Evolutionary conservation across 2,797 vertebrate species (phyloP), one percentile per base, ranked within the genome.

Genomic region (Characodon lateralis): DNA sequence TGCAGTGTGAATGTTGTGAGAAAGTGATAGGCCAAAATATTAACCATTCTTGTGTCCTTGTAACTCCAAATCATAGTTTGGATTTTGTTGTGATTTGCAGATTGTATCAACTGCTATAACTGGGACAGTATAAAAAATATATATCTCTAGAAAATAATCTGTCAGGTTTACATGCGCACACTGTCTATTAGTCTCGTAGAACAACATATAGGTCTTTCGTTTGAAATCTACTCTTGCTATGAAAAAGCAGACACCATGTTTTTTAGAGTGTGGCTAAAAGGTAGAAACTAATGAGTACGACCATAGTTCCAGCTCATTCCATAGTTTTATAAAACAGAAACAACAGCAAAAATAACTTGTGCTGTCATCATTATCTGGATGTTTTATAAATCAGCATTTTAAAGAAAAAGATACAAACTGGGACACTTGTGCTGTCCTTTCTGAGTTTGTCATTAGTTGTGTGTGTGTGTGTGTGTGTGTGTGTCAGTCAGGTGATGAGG

Each of bases 401-500:
- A 9, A 39, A 39, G 39, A 65, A 65, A 65, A 39, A 9, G 31
- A 22, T 5, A 22, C 16, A 53, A 53, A 53, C 8, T 5, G 18
- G 8, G 18, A 0, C 77, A 76, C 76, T 75, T 6, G 50, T 83
- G 77, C 9, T 73, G 51, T 78, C 75, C 76, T 73, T 82, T 84
- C 76, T 78, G 71, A 82, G 73, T 76, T 74, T 28, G 55, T 78
- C 1, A 31, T 58, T 69, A 28, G 39, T 71, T 24, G 51, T n/a
- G 51, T 35, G 70, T 58, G 50, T 51, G 70, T 72, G 75, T 80
- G 68, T 68, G 68, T 43, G 77, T 79, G 83, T 83, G 83, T 65
- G 73, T 75, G 83, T 87, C 2, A 48, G 91, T 92, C 92, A 94
- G 87, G 89, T 92, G 93, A 93, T 88, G 88, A 88, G 88, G 87